Conservation (phyloP, 2,888 invertebrate genomes). For the Glomeris marginata region DNA sequence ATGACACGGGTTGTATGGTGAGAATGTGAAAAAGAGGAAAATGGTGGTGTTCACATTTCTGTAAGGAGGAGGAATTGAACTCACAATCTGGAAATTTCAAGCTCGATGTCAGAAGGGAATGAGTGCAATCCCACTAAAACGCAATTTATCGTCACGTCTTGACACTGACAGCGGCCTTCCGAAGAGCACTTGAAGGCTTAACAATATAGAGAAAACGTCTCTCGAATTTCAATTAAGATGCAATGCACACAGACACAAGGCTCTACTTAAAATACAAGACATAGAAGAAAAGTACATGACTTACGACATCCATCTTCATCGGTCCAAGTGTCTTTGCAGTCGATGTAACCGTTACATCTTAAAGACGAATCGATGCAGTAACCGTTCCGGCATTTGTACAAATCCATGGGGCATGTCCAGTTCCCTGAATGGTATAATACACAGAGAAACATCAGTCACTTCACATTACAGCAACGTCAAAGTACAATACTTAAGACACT, state of each 20-base stretch:
- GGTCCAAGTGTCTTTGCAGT: slow-evolving; percentile 31
- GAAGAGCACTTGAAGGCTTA: slow-evolving; percentile 31
- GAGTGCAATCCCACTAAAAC: slow-evolving; percentile 23
- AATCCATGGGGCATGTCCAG: slow-evolving; percentile 24
- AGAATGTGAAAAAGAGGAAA: not conserved
- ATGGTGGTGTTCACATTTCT: not conserved
- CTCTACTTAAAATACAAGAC: not conserved
- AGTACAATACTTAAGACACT: no score
- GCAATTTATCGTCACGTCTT: slow-evolving; percentile 32
- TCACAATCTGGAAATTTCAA: slow-evolving; percentile 28
- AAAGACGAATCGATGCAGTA: slow-evolving; percentile 31
- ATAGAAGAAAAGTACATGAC: slow-evolving; percentile 11
- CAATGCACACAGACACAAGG: not conserved
- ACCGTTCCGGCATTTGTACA: slow-evolving; percentile 33
- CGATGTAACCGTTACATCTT: slow-evolving; percentile 30
- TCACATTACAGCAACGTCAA: no score
- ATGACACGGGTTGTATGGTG: not conserved
- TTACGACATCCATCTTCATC: slow-evolving; percentile 31
- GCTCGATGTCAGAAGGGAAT: slow-evolving; percentile 27
- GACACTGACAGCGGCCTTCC: slow-evolving; percentile 28
- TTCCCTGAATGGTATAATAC: slow-evolving; percentile 21
- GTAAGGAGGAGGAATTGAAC: slow-evolving; percentile 17
- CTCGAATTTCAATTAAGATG: not conserved
- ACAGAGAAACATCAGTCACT: no score
- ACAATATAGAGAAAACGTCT: slow-evolving; percentile 6